Evolutionary conservation across 2,113 vertebrate species (phyloP).

Genomic region (Strix uralensis): DNA sequence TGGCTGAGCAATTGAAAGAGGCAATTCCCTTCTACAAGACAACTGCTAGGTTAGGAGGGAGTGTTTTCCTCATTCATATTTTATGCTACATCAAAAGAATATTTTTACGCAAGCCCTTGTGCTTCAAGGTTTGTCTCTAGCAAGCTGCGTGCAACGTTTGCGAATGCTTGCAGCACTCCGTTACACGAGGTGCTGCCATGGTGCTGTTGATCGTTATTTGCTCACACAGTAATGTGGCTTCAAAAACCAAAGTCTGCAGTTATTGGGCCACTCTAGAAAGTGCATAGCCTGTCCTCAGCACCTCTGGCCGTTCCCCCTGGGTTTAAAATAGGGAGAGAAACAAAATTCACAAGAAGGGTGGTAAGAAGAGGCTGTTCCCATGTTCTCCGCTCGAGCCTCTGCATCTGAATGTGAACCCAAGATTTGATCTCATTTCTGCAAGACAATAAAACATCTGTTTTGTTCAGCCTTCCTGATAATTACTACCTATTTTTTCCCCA

Average conservation of each 20-base stretch:
- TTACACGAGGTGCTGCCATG: accelerated
- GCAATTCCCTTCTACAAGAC: neutral
- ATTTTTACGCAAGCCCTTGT: neutral
- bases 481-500: neutral
- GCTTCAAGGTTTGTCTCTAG: neutral
- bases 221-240: accelerated
- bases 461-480: conserved; percentile 42
- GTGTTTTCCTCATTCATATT: neutral
- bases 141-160: accelerated
- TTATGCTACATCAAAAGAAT: neutral
- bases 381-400: neutral
- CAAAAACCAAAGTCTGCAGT: neutral
- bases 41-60: neutral
- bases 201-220: neutral
- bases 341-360: neutral
- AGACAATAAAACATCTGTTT: conserved; percentile 51
- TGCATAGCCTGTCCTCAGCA: neutral
- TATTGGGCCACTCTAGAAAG: neutral
- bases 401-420: neutral
- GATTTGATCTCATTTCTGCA: neutral
- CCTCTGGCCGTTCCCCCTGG: neutral
- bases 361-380: neutral
- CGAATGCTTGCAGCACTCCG: accelerated
- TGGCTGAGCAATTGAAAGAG: neutral
- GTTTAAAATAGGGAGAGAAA: neutral